phyloP scores from a whole-genome alignment of 2,797 vertebrate species.

The Sebastiscus tertius region DNA sequence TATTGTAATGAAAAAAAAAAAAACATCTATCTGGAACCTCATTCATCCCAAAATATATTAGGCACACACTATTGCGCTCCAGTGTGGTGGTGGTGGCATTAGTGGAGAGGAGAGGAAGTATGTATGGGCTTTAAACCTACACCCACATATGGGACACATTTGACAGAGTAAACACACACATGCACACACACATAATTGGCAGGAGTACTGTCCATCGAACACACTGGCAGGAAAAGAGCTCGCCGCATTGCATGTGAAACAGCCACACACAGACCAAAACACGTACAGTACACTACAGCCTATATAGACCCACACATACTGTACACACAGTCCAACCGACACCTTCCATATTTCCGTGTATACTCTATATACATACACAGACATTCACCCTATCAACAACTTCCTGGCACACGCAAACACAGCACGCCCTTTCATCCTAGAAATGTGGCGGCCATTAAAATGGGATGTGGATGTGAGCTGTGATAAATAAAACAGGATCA shows the following conservation, averaged over 20 bases:
- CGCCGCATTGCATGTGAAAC: slow-evolving; percentile 13
- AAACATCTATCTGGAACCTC: not conserved
- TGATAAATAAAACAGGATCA: slow-evolving; percentile 80
- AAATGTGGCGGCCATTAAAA: slow-evolving; percentile 77
- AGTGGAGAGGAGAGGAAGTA: slow-evolving; percentile 38
- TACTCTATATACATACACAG: slow-evolving; percentile 20
- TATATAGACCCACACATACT: not conserved
- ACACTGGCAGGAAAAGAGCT: not conserved
- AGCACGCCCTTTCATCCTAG: slow-evolving; percentile 68
- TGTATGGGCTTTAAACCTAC: slow-evolving; percentile 56
- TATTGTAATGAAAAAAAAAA: slow-evolving; percentile 15
- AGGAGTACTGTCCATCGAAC: slow-evolving; percentile 42
- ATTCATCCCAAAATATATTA: not conserved
- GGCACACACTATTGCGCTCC: not conserved
- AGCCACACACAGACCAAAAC: slow-evolving; percentile 12
- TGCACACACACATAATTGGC: slow-evolving; percentile 25
- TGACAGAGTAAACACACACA: slow-evolving; percentile 77
- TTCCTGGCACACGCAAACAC: slow-evolving; percentile 41
- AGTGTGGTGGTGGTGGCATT: slow-evolving; percentile 20
- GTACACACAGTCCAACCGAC: not conserved
- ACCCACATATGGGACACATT: slow-evolving; percentile 81
- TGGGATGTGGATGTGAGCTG: slow-evolving; percentile 78
- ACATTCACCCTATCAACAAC: slow-evolving; percentile 37
- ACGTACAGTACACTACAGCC: not conserved
- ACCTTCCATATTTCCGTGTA: slow-evolving; percentile 11